Conservation (phyloP, 1,140 invertebrate species). For the Ladona fulva region DNA sequence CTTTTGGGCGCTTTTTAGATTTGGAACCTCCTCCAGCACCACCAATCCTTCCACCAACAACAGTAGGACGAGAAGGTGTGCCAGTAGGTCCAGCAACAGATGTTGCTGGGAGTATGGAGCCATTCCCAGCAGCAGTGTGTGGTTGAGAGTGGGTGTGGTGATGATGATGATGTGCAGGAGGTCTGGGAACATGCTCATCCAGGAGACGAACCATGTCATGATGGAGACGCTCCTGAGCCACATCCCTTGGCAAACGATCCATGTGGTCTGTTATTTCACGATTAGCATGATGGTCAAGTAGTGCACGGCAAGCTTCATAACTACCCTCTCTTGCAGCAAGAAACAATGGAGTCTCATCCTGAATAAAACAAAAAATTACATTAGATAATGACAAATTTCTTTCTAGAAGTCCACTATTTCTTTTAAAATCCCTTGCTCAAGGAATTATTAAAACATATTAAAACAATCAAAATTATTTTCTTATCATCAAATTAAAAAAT, state of each 20-base stretch:
- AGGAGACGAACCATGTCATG: constrained; percentile 86
- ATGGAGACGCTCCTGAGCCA: constrained; percentile 83
- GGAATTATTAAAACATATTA: too few species aligned
- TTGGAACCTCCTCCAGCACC: constrained; percentile 57
- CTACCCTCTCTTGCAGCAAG: constrained; percentile 89
- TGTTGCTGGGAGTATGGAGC: neutral
- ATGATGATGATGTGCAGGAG: constrained; percentile 56
- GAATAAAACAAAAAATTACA: constrained; percentile 23
- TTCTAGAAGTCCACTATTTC: too few species aligned
- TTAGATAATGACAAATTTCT: too few species aligned
- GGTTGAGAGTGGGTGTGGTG: constrained; percentile 31
- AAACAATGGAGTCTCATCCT: constrained; percentile 93
- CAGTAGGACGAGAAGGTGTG: neutral
- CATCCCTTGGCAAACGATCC: constrained; percentile 86
- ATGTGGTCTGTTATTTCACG: constrained; percentile 96
- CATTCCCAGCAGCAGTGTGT: neutral
- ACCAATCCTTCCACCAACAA: constrained; percentile 39
- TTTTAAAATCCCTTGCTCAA: too few species aligned
- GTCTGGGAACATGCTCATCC: constrained; percentile 81
- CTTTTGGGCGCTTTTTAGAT: constrained; percentile 60
- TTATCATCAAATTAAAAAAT: too few species aligned
- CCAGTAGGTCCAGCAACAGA: neutral
- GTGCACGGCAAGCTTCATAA: constrained; percentile 79
- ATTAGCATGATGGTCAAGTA: constrained; percentile 88
- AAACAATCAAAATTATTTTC: too few species aligned